A percentile compares a stretch with the other conserved stretches of the same genome.
These are phyloP conservation scores for Malacoraja senta DNA, from an alignment of 2,797 vertebrate genomes.

Conservation along the genomic window DNA sequence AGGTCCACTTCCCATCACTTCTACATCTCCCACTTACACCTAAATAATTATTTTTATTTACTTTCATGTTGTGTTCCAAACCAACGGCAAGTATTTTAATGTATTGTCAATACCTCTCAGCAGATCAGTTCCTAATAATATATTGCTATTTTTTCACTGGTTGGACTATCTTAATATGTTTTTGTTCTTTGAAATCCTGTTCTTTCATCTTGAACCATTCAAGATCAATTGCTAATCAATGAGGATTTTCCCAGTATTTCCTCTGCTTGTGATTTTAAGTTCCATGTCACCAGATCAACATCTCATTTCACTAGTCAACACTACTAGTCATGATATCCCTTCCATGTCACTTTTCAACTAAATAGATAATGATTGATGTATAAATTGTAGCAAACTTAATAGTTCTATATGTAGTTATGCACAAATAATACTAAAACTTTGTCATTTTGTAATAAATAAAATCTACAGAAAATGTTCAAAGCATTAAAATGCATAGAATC, in stretches of 20 bases:
- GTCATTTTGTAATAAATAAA: neutral
- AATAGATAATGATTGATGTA: neutral
- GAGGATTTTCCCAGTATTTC: neutral
- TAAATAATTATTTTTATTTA: neutral
- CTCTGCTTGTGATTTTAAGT: neutral
- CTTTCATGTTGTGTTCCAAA: neutral
- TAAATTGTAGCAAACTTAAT: neutral
- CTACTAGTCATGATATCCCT: neutral
- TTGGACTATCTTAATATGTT: neutral
- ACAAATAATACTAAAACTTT: neutral
- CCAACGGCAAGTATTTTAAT: neutral
- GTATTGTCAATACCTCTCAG: neutral
- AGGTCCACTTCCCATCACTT: neutral
- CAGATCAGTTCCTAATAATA: neutral
- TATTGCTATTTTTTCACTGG: neutral
- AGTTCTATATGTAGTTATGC: neutral
- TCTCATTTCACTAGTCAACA: neutral
- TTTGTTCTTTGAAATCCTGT: neutral
- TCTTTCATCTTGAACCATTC: neutral
- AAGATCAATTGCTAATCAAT: neutral
- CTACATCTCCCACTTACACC: no score
- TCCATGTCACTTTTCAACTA: neutral
- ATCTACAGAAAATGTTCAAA: neutral
- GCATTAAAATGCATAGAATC: neutral
- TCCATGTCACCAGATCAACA: neutral